Percentiles rank a stretch among this genome's conserved stretches.
Evolutionary conservation across 2,113 vertebrate genomes (phyloP).

Genomic region (Nannospalax galili): DNA sequence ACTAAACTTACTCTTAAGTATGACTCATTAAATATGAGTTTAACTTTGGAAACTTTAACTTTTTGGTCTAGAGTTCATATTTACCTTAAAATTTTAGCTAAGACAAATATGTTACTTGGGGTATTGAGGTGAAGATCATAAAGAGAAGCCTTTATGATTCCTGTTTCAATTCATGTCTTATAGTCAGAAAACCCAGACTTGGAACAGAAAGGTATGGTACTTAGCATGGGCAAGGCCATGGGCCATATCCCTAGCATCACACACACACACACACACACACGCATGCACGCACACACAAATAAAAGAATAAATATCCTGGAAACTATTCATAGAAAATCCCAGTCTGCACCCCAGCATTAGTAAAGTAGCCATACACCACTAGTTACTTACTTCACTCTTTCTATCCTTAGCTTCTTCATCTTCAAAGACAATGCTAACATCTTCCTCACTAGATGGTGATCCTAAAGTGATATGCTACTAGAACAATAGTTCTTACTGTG

Average conservation of each 20-base stretch:
- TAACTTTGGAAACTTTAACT: not conserved
- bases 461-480: not conserved
- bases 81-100: not conserved
- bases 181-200: not conserved
- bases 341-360: not conserved
- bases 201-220: not conserved
- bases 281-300: no score
- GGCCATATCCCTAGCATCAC: not conserved
- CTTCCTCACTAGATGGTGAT: not conserved
- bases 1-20: not conserved
- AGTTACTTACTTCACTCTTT: not conserved
- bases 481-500: not conserved
- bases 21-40: not conserved
- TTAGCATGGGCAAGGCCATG: not conserved
- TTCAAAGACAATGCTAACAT: not conserved
- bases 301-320: not conserved
- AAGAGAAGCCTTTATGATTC: not conserved
- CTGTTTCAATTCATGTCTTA: constrained; percentile 32
- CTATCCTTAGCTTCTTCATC: not conserved
- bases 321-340: not conserved
- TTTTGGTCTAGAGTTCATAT: not conserved
- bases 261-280: no score
- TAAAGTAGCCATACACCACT: not conserved
- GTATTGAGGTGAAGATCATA: not conserved
- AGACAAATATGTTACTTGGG: not conserved